Evolutionary conservation across 2,888 invertebrate genomes (phyloP), one percentile per base, ranked within the genome.

Genomic region (Axea sp.): DNA sequence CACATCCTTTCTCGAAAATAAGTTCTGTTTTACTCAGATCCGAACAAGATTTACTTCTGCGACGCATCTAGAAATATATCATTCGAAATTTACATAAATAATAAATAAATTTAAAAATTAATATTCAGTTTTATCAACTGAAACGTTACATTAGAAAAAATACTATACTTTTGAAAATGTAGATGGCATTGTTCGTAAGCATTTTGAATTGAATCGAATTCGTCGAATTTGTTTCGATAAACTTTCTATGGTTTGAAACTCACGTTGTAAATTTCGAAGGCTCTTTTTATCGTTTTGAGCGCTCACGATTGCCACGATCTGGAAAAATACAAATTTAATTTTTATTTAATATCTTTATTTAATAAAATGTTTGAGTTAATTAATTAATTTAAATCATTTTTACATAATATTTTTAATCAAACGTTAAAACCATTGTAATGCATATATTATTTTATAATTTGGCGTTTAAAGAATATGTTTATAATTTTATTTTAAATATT

Each of bases 31-130:
- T 64, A n/a, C 26, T 53, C 12, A 71, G 4, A 75, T 92, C 91
- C 0, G 93, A 92, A 78, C 92, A 93, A 1, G 93, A 93, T 79
- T 90, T 90, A n/a, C 92, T 90, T 59, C 92, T 89, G 17, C 91
- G 89, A 7, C 53, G 62, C 47, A 53, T 45, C 76, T 74, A 33
- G 1, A 69, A 37, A 45, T 7, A 39, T 6, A 39, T 30, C n/a
- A n/a, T n/a, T n/a, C n/a, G n/a, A n/a, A n/a, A n/a, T n/a, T n/a
- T n/a, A n/a, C n/a, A n/a, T n/a, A n/a, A n/a, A n/a, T n/a, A n/a
- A n/a, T n/a, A n/a, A n/a, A n/a, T n/a, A n/a, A n/a, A n/a, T n/a
- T n/a, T n/a, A n/a, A n/a, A n/a, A n/a, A n/a, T n/a, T n/a, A n/a
- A n/a, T n/a, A n/a, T n/a, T n/a, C n/a, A n/a, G n/a, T n/a, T n/a